Conservation (phyloP, 1,140 invertebrate species). For the Temnothorax nylanderi region DNA sequence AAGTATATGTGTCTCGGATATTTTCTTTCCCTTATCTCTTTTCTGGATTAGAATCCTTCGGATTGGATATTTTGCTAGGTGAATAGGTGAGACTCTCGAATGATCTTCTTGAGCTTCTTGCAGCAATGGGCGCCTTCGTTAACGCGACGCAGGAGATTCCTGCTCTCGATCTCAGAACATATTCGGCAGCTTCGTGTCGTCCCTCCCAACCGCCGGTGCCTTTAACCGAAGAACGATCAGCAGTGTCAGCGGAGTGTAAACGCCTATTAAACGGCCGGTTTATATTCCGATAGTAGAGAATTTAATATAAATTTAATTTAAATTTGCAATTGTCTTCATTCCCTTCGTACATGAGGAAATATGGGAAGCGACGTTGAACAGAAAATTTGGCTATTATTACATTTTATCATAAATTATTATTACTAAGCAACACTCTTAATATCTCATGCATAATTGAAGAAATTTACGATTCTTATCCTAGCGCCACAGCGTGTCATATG, state of each 20-base stretch:
- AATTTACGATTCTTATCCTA: background rate
- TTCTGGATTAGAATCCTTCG: background rate
- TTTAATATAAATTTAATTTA: background rate
- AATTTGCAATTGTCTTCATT: conserved; percentile 71
- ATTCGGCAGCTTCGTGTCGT: conserved; percentile 90
- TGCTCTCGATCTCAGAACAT: conserved; percentile 90
- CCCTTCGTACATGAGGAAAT: too few species aligned
- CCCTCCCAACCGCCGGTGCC: conserved; percentile 91
- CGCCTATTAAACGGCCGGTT: conserved; percentile 90
- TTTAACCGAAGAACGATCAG: conserved; percentile 92
- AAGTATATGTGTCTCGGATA: too few species aligned
- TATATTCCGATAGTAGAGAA: conserved; percentile 86
- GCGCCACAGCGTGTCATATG: background rate
- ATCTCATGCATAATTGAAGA: background rate
- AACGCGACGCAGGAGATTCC: conserved; percentile 90
- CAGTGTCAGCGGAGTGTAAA: conserved; percentile 91
- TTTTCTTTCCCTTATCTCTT: background rate
- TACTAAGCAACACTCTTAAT: background rate
- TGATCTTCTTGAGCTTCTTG: conserved; percentile 40
- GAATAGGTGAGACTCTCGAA: background rate
- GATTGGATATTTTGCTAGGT: background rate
- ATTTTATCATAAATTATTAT: conserved; percentile 10
- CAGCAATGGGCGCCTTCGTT: conserved; percentile 85
- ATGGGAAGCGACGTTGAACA: too few species aligned
- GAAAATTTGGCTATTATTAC: too few species aligned